Conservation (phyloP, 1,140 invertebrate genomes). For the Acyrthosiphon pisum region DNA sequence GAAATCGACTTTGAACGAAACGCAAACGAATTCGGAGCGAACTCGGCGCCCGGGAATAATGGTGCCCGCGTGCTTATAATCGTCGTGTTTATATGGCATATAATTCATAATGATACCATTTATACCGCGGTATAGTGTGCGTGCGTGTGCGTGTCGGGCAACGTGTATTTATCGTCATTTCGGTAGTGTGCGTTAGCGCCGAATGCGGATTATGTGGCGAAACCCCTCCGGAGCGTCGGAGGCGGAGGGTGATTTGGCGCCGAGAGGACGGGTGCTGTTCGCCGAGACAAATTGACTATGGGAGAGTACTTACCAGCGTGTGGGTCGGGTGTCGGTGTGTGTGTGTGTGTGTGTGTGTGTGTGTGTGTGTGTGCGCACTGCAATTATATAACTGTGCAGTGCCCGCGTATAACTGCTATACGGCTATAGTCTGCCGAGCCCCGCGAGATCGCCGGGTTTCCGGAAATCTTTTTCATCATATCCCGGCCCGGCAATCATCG, state of each 20-base stretch:
- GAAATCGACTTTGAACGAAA: not conserved
- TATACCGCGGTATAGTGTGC: not conserved
- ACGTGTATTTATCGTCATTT: constrained; percentile 2
- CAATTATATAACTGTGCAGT: not conserved
- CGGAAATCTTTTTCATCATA: not conserved
- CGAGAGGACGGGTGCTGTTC: not conserved
- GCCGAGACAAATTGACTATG: not conserved
- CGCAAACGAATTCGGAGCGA: not conserved
- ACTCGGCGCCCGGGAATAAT: not conserved
- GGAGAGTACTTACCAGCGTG: not conserved
- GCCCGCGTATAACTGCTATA: not conserved
- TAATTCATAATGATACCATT: not conserved
- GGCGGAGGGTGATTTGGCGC: not conserved
- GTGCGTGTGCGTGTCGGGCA: not conserved
- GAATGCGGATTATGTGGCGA: constrained; percentile 27
- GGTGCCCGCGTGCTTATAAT: not conserved
- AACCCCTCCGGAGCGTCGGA: no score
- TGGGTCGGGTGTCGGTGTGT: not conserved
- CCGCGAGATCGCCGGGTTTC: not conserved
- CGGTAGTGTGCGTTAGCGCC: not conserved
- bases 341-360: not conserved
- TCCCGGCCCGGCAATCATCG: not conserved
- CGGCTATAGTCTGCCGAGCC: no score
- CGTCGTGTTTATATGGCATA: not conserved
- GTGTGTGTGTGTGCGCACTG: not conserved